Evolutionary conservation across 2,888 invertebrate genomes (phyloP).

Genomic region (Aplocera efformata): DNA sequence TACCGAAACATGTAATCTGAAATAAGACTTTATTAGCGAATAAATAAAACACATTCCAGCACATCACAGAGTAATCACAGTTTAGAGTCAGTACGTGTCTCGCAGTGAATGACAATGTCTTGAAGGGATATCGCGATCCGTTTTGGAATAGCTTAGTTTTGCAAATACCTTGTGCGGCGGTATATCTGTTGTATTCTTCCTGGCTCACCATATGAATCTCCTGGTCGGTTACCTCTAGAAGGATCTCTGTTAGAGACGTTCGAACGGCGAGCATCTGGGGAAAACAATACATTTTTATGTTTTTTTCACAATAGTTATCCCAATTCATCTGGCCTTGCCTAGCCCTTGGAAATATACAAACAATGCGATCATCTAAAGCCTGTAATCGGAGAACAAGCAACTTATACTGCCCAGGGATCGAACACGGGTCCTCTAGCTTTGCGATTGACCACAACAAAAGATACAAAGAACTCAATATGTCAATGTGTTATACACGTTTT

Average conservation of each 20-base stretch:
- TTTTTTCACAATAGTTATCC: too few species aligned
- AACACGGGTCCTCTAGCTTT: too few species aligned
- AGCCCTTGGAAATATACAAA: too few species aligned
- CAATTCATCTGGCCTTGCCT: too few species aligned
- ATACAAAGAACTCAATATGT: too few species aligned
- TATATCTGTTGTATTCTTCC: constrained; percentile 91
- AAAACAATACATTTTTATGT: constrained; percentile 7
- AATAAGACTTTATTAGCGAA: constrained; percentile 74
- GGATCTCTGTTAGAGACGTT: constrained; percentile 93
- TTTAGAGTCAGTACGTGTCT: constrained; percentile 57
- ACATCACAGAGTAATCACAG: constrained; percentile 52
- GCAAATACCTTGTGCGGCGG: constrained; percentile 89
- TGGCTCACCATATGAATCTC: constrained; percentile 92
- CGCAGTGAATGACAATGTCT: constrained; percentile 60
- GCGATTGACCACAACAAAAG: too few species aligned
- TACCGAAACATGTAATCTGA: constrained; percentile 75
- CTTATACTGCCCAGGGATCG: too few species aligned
- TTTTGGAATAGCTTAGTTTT: constrained; percentile 22
- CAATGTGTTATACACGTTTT: too few species aligned
- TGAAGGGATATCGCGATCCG: constrained; percentile 20
- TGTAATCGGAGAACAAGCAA: too few species aligned
- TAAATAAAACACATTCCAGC: constrained; percentile 40
- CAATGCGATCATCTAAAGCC: too few species aligned
- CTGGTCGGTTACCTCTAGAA: constrained; percentile 95
- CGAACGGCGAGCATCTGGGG: constrained; percentile 92